A percentile compares a stretch with the other conserved stretches of the same genome.
phyloP scores from a whole-genome alignment of 2,113 vertebrate genomes.

The Podarcis cretensis region DNA sequence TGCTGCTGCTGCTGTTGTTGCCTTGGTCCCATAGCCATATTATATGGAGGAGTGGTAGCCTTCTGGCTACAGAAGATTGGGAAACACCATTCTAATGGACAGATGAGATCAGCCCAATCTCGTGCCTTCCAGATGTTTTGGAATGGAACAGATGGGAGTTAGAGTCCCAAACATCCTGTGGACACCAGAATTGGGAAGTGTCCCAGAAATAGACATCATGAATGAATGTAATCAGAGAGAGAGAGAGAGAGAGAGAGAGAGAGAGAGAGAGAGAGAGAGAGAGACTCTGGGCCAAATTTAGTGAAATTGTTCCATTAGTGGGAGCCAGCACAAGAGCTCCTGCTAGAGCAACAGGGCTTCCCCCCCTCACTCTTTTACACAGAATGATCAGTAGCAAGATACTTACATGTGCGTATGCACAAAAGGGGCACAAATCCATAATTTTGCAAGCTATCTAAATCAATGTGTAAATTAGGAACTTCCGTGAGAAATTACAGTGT shows the following conservation, averaged over 20 bases:
- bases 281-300: background rate
- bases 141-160: too few relatives aligned
- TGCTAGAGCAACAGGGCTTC: too few relatives aligned
- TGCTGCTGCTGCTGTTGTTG: background rate
- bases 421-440: background rate
- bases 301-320: too few relatives aligned
- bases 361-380: too few relatives aligned
- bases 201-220: background rate
- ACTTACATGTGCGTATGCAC: background rate
- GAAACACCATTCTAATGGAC: background rate
- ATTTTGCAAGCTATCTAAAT: conserved; percentile 36
- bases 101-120: background rate
- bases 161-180: too few relatives aligned
- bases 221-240: background rate
- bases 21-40: background rate
- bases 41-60: background rate
- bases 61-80: background rate
- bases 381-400: background rate
- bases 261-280: too few relatives aligned
- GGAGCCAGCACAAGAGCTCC: too few relatives aligned
- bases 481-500: conserved; percentile 20
- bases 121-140: too few relatives aligned
- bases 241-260: too few relatives aligned
- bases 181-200: background rate
- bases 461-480: background rate